A percentile compares a stretch with the other conserved stretches of the same genome.
phyloP scores from a whole-genome alignment of 1,140 invertebrate genomes.

The Bombus superbus region DNA sequence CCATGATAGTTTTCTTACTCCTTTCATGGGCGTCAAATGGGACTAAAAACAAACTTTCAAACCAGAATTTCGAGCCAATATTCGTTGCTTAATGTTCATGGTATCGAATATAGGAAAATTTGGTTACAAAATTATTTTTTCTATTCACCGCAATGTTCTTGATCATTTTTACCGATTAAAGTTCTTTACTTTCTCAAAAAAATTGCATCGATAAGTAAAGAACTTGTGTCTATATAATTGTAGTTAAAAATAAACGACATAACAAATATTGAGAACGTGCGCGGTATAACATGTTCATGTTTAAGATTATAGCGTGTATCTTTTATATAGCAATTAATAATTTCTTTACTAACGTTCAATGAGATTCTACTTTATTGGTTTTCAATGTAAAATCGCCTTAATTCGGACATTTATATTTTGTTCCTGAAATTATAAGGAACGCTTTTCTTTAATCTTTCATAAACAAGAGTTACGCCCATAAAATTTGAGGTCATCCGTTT shows the following conservation, averaged over 20 bases:
- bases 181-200: not conserved
- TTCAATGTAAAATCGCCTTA: not conserved
- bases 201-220: too few relatives aligned
- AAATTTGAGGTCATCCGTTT: slow-evolving; percentile 8
- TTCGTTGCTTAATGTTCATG: not conserved
- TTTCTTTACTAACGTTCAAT: too few relatives aligned
- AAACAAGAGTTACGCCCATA: not conserved
- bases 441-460: not conserved
- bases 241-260: not conserved
- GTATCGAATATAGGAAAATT: not conserved
- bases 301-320: too few relatives aligned
- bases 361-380: too few relatives aligned
- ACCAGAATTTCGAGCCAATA: not conserved
- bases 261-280: not conserved
- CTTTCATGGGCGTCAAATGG: slow-evolving; percentile 1
- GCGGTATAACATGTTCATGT: too few relatives aligned
- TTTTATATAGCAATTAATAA: too few relatives aligned
- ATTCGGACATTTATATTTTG: not conserved
- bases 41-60: not conserved
- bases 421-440: not conserved
- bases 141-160: not conserved
- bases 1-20: not conserved
- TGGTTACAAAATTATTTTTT: slow-evolving; percentile 1
- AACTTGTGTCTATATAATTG: not conserved
- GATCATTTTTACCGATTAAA: not conserved